These are phyloP conservation scores for Petrophora chlorosata DNA, from an alignment of 2,888 invertebrate species.

Conservation along the genomic window DNA sequence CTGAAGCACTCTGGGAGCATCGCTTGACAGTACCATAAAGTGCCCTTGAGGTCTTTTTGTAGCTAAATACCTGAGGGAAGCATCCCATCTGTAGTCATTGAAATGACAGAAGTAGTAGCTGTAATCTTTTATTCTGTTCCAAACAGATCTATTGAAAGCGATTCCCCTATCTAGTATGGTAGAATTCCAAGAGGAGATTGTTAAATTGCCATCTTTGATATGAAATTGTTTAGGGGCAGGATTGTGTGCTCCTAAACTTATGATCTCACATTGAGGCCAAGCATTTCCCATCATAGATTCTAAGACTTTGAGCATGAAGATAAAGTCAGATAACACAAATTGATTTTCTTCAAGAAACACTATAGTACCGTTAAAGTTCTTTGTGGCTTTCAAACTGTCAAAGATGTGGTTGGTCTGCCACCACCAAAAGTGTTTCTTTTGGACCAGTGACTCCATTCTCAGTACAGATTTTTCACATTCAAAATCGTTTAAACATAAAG, in stretches of 20 bases:
- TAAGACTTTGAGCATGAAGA: conserved; percentile 43
- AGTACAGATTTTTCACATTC: conserved; percentile 38
- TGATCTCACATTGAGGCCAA: conserved; percentile 49
- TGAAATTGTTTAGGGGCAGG: conserved; percentile 34
- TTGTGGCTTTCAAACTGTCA: conserved; percentile 39
- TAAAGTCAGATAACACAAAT: conserved; percentile 50
- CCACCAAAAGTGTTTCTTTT: conserved; percentile 60
- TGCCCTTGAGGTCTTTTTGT: conserved; percentile 33
- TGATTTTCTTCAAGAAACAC: conserved; percentile 48
- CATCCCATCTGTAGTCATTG: conserved; percentile 53
- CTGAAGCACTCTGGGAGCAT: conserved; percentile 49
- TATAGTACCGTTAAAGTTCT: conserved; percentile 36
- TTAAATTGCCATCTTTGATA: conserved; percentile 20
- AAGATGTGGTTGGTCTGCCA: conserved; percentile 56
- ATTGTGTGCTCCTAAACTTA: conserved; percentile 46
- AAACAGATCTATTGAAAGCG: conserved; percentile 49
- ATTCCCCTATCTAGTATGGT: conserved; percentile 41
- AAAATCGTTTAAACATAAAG: conserved; percentile 44
- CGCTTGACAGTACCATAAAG: conserved; percentile 39
- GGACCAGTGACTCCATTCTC: conserved; percentile 41
- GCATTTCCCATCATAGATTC: conserved; percentile 21
- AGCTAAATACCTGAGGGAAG: conserved; percentile 45
- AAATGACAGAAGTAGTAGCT: conserved; percentile 47
- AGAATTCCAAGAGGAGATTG: conserved; percentile 43
- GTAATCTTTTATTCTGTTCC: conserved; percentile 46